phyloP scores from a whole-genome alignment of 2,113 vertebrate species.

The Oncorhynchus gorbuscha region DNA sequence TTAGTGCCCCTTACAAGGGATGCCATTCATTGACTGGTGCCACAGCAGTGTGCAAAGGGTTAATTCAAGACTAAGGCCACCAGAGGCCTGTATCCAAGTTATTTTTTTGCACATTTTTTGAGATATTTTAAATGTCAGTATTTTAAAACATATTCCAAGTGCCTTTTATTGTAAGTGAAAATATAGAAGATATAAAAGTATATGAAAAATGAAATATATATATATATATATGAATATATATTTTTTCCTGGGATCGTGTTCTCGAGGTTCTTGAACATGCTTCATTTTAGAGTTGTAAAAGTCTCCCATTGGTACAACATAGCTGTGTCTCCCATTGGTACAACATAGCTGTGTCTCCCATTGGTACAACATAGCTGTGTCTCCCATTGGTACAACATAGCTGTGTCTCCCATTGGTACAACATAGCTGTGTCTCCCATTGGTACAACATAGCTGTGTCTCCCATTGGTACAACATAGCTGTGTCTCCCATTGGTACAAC shows the following conservation, averaged over 20 bases:
- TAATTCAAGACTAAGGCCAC: slow-evolving; percentile 80
- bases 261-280: slow-evolving; percentile 68
- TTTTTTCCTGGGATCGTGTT: slow-evolving; percentile 83
- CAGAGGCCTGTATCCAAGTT: slow-evolving; percentile 76
- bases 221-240: slow-evolving; percentile 80
- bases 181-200: slow-evolving; percentile 76
- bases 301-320: slow-evolving; percentile 77
- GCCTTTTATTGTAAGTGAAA: slow-evolving; percentile 91
- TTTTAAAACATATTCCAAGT: slow-evolving; percentile 91
- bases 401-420: too few relatives aligned
- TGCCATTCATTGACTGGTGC: slow-evolving; percentile 46
- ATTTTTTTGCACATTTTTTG: slow-evolving; percentile 88
- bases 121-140: slow-evolving; percentile 85
- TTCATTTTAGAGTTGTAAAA: slow-evolving; percentile 75
- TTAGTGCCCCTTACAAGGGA: slow-evolving; percentile 42
- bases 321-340: too few relatives aligned
- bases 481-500: too few relatives aligned
- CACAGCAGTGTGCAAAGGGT: slow-evolving; percentile 75
- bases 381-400: too few relatives aligned
- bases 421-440: too few relatives aligned
- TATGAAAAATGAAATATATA: slow-evolving; percentile 69
- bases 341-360: too few relatives aligned
- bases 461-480: too few relatives aligned
- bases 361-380: too few relatives aligned
- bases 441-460: too few relatives aligned